These are phyloP conservation scores for Halcyon malimbica DNA, from an alignment of 2,113 vertebrate genomes.

Conservation along the genomic window DNA sequence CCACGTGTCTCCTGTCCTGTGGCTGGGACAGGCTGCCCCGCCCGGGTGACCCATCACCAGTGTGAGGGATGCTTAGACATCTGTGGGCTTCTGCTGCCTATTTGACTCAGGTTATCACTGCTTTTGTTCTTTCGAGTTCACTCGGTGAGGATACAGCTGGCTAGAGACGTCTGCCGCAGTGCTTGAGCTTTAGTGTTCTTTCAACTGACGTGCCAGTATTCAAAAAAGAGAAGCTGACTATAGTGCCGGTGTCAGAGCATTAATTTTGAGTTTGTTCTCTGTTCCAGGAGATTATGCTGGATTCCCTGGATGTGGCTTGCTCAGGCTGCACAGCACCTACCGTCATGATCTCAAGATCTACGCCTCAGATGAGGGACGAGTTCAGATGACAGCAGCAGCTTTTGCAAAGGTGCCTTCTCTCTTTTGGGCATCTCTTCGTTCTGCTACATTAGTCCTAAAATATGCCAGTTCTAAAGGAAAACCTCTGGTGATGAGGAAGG, in stretches of 20 bases:
- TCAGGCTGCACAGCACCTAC: conserved; percentile 96
- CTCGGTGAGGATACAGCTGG: not conserved
- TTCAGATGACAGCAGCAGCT: conserved; percentile 98
- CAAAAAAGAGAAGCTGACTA: not conserved
- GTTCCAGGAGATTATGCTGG: conserved; percentile 93
- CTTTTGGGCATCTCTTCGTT: not conserved
- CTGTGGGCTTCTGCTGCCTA: not conserved
- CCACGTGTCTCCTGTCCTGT: fast-evolving
- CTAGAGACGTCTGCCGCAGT: not conserved
- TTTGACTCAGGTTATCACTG: not conserved
- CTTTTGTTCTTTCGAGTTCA: not conserved
- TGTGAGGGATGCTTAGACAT: not conserved
- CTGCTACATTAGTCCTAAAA: not conserved
- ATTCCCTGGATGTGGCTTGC: conserved; percentile 94
- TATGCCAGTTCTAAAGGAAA: not conserved
- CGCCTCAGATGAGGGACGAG: conserved; percentile 94
- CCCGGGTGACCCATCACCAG: too few species aligned
- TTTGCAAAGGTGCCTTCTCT: conserved; percentile 89
- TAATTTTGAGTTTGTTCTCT: not conserved
- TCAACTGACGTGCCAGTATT: not conserved
- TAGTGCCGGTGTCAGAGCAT: not conserved
- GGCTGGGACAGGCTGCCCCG: not conserved
- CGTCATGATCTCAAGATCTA: conserved; percentile 98
- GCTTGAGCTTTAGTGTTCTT: not conserved
- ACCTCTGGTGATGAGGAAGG: not conserved